phyloP scores from a whole-genome alignment of 1,140 invertebrate genomes.

The Luehdorfia chinensis region DNA sequence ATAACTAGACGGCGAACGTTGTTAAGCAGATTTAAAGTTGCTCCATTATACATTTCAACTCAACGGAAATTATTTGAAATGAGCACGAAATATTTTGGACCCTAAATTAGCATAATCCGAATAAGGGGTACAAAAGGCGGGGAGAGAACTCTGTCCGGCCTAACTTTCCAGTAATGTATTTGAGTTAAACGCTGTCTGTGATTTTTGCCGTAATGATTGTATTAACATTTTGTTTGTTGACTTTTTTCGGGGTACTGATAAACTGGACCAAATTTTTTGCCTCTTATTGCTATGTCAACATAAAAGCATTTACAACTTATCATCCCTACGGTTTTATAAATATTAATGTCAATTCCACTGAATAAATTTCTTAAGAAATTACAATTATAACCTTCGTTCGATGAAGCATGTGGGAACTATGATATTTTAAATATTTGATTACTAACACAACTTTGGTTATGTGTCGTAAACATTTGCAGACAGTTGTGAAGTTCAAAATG shows the following conservation, averaged over 20 bases:
- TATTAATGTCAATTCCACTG: too few relatives aligned
- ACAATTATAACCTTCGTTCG: too few relatives aligned
- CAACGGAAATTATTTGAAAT: slow-evolving; percentile 52
- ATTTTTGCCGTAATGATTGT: too few relatives aligned
- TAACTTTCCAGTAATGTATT: too few relatives aligned
- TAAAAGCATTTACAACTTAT: background rate
- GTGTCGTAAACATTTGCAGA: too few relatives aligned
- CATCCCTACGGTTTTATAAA: background rate
- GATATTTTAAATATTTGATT: too few relatives aligned
- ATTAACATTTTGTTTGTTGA: slow-evolving; percentile 1
- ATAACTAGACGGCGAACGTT: slow-evolving; percentile 22
- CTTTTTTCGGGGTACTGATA: background rate
- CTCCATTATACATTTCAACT: slow-evolving; percentile 42
- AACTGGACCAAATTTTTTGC: background rate
- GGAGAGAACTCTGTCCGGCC: too few relatives aligned
- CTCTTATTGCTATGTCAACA: background rate
- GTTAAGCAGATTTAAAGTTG: slow-evolving; percentile 51
- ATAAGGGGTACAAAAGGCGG: slow-evolving; percentile 10
- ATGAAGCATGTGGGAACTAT: too few relatives aligned
- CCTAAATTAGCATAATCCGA: slow-evolving; percentile 50
- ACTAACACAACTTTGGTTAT: too few relatives aligned
- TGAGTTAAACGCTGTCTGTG: too few relatives aligned
- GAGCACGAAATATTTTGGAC: slow-evolving; percentile 47
- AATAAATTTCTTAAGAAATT: too few relatives aligned
- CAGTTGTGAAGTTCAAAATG: too few relatives aligned